Conservation (phyloP, 2,797 vertebrate genomes). For the Hybognathus amarus region DNA sequence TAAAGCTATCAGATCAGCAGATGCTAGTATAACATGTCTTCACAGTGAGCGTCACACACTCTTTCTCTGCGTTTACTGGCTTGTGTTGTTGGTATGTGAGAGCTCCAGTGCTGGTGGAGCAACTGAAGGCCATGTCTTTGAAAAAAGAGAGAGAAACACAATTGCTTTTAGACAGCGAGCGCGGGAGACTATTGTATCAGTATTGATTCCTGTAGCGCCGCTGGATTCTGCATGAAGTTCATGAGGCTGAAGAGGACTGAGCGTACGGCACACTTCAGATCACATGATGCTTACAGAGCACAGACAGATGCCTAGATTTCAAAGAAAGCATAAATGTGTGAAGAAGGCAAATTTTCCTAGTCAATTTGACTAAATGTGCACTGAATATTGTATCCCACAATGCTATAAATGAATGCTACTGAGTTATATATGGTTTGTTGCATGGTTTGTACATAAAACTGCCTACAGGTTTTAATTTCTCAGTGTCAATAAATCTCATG, state of each 20-base stretch:
- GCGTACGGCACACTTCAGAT: conserved; percentile 77
- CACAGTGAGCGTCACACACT: conserved; percentile 11
- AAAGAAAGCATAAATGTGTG: neutral
- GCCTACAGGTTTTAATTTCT: neutral
- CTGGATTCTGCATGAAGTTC: conserved; percentile 83
- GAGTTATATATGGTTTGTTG: neutral
- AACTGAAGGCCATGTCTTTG: conserved; percentile 55
- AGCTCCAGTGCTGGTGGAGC: conserved; percentile 50
- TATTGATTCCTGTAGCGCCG: conserved; percentile 79
- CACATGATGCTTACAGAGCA: conserved; percentile 78
- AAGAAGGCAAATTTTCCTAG: neutral
- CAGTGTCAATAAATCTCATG: neutral
- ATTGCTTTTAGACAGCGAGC: conserved; percentile 69
- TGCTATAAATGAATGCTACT: neutral
- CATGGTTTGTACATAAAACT: neutral
- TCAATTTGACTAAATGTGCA: neutral
- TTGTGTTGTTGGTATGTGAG: conserved; percentile 35
- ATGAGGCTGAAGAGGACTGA: conserved; percentile 68
- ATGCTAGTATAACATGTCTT: neutral
- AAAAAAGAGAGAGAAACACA: conserved; percentile 63
- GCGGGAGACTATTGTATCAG: conserved; percentile 80
- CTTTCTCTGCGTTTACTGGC: conserved; percentile 13
- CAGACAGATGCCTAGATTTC: conserved; percentile 2
- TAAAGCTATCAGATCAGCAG: neutral
- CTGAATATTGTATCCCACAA: neutral